Conservation (phyloP, 2,888 invertebrate genomes). For the Pyrochroa serraticornis region DNA sequence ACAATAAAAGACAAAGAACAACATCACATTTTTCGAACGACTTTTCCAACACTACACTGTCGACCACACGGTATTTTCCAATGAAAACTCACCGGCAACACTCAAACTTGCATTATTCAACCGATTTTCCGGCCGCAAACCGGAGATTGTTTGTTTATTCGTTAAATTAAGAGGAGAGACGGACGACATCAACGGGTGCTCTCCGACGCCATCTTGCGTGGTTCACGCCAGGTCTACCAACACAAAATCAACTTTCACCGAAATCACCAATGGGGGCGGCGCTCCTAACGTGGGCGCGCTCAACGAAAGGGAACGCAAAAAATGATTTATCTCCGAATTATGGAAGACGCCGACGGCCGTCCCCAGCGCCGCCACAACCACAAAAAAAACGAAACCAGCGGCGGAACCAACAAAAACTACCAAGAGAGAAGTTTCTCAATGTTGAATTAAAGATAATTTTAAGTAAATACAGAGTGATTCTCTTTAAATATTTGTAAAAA, state of each 20-base stretch:
- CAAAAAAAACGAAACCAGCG: too few species aligned
- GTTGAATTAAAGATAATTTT: too few species aligned
- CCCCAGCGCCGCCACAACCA: too few species aligned
- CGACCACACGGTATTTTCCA: neutral
- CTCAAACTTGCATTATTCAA: conserved; percentile 1
- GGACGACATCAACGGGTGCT: conserved; percentile 47
- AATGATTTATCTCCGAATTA: neutral
- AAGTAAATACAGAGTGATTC: too few species aligned
- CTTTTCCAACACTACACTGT: conserved; percentile 41
- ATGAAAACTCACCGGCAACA: conserved; percentile 1
- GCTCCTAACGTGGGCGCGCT: too few species aligned
- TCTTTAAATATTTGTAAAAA: too few species aligned
- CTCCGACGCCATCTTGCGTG: conserved; percentile 53
- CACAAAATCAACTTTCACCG: conserved; percentile 28
- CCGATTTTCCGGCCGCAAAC: conserved; percentile 4
- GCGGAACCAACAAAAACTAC: too few species aligned
- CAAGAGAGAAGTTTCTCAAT: too few species aligned
- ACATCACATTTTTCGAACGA: conserved; percentile 54
- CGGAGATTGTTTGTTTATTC: conserved; percentile 20
- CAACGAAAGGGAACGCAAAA: too few species aligned
- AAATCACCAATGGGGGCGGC: conserved; percentile 17
- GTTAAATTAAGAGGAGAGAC: conserved; percentile 29
- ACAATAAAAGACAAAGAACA: conserved; percentile 54
- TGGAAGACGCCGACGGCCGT: too few species aligned
- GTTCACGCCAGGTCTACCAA: conserved; percentile 38